phyloP scores from a whole-genome alignment of 2,888 invertebrate species.

The Drosophila prolongata region DNA sequence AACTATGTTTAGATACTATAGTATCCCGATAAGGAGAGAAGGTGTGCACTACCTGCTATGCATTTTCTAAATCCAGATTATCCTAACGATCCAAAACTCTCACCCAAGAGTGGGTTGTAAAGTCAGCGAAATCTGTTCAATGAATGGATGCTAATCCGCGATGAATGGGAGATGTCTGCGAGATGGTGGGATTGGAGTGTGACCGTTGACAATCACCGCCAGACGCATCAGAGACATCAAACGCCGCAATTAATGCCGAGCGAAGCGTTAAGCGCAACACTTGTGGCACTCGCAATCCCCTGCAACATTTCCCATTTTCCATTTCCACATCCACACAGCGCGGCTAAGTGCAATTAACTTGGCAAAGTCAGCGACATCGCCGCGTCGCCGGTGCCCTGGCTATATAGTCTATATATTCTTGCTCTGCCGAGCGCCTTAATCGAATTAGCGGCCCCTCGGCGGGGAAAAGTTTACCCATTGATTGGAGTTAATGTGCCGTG shows the following conservation, averaged over 20 bases:
- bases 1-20: too few relatives aligned
- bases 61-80: constrained; percentile 17
- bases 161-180: constrained; percentile 17
- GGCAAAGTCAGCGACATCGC: constrained; percentile 50
- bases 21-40: neutral
- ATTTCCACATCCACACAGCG: constrained; percentile 20
- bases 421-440: constrained; percentile 61
- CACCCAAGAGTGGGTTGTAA: constrained; percentile 7
- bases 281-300: constrained; percentile 49
- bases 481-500: constrained; percentile 72
- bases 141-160: constrained; percentile 26
- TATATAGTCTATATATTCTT: constrained; percentile 30
- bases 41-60: neutral
- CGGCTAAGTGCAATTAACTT: constrained; percentile 61
- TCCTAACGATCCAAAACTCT: constrained; percentile 18
- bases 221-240: constrained; percentile 33
- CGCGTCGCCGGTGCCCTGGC: constrained; percentile 9
- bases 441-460: constrained; percentile 62
- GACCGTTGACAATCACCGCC: constrained; percentile 17
- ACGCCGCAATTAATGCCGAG: constrained; percentile 52
- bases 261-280: constrained; percentile 43
- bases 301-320: constrained; percentile 40
- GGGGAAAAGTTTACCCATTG: constrained; percentile 51
- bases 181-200: constrained; percentile 11
- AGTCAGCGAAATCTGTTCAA: constrained; percentile 13